These are phyloP conservation scores for Saimiri boliviensis DNA, from an alignment of 2,113 vertebrate species.

Conservation along the genomic window DNA sequence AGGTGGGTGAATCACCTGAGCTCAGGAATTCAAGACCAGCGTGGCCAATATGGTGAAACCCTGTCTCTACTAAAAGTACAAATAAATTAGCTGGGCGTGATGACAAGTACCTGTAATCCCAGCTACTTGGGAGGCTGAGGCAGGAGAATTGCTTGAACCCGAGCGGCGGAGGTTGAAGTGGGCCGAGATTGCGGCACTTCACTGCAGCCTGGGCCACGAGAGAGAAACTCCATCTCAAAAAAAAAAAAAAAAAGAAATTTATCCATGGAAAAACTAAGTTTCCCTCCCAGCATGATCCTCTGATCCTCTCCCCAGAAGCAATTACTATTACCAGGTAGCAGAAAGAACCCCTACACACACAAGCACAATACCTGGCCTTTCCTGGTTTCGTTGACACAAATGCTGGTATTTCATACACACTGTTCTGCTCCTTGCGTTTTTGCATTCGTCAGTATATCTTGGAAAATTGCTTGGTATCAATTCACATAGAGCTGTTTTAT, in stretches of 20 bases:
- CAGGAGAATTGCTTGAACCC: too few species aligned
- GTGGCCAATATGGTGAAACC: too few species aligned
- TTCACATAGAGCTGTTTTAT: background rate
- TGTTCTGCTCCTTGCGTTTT: background rate
- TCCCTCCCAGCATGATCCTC: background rate
- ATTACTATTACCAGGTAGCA: rapidly evolving
- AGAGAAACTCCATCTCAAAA: too few species aligned
- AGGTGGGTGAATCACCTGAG: too few species aligned
- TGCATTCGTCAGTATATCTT: background rate
- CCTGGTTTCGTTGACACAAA: rapidly evolving
- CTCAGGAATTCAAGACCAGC: too few species aligned
- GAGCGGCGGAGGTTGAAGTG: too few species aligned
- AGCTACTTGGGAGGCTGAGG: too few species aligned
- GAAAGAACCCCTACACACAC: background rate
- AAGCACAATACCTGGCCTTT: background rate
- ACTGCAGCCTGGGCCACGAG: too few species aligned
- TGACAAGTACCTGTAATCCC: too few species aligned
- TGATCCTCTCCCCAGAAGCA: background rate
- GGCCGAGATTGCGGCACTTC: rapidly evolving
- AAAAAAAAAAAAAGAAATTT: background rate
- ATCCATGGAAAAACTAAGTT: background rate
- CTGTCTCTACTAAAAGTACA: too few species aligned
- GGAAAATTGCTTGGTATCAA: background rate
- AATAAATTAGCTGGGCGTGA: rapidly evolving
- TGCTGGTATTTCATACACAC: rapidly evolving